Evolutionary conservation across 2,888 invertebrate genomes (phyloP).

Genomic region (Selenia dentaria): DNA sequence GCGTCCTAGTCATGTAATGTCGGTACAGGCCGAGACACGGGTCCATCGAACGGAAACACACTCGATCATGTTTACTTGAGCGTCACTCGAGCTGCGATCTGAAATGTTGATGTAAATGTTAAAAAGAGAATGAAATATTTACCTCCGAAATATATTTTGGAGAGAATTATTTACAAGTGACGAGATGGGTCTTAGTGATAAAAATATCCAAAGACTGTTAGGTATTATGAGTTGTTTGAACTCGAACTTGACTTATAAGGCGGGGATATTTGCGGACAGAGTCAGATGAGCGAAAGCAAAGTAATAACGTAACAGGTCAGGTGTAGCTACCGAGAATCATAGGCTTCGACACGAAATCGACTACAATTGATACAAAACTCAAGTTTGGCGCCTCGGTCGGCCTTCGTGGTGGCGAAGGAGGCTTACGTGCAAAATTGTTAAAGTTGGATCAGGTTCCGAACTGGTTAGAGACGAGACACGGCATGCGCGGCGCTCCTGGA

Average conservation of each 20-base stretch:
- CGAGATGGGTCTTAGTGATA: slow-evolving; percentile 81
- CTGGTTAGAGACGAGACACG: slow-evolving; percentile 33
- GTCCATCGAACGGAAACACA: slow-evolving; percentile 17
- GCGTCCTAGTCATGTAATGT: slow-evolving; percentile 36
- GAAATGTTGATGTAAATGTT: slow-evolving; percentile 63
- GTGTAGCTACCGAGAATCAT: slow-evolving; percentile 63
- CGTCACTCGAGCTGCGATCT: slow-evolving; percentile 54
- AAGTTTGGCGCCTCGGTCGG: slow-evolving; percentile 58
- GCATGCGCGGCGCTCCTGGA: slow-evolving; percentile 39
- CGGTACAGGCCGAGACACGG: slow-evolving; percentile 42
- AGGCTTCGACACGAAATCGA: slow-evolving; percentile 64
- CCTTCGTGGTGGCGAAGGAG: slow-evolving; percentile 36
- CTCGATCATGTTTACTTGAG: slow-evolving; percentile 53
- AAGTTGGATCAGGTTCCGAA: slow-evolving; percentile 35
- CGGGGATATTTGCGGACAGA: slow-evolving; percentile 72
- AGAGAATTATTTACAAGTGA: slow-evolving; percentile 81
- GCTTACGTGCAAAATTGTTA: slow-evolving; percentile 43
- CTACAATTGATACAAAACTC: slow-evolving; percentile 48
- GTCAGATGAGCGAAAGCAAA: slow-evolving; percentile 71
- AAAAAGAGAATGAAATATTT: slow-evolving; percentile 60
- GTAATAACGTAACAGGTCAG: slow-evolving; percentile 53
- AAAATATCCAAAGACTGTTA: slow-evolving; percentile 82
- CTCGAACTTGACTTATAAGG: slow-evolving; percentile 72
- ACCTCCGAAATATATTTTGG: slow-evolving; percentile 83
- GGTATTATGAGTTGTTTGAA: slow-evolving; percentile 78